Evolutionary conservation across 2,888 invertebrate species (phyloP).

Genomic region (Agrotis ipsilon): DNA sequence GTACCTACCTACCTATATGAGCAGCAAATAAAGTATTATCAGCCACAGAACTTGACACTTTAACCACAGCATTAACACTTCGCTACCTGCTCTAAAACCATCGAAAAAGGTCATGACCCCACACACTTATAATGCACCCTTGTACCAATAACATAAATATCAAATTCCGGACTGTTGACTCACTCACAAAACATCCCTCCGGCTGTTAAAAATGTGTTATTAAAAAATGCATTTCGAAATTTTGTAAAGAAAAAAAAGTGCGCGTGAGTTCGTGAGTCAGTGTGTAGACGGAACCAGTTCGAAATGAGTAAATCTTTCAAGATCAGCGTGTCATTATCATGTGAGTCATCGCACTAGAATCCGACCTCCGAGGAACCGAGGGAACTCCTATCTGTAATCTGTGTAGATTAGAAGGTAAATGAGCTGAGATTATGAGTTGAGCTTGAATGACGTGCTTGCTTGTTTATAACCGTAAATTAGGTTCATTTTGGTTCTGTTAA

Average conservation of each 20-base stretch:
- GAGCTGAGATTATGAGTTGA: conserved; percentile 33
- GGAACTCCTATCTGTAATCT: conserved; percentile 74
- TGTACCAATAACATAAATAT: conserved; percentile 57
- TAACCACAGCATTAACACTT: neutral
- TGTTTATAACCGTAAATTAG: conserved; percentile 6
- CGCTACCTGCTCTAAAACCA: conserved; percentile 23
- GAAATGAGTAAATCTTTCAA: conserved; percentile 70
- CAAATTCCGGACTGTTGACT: conserved; percentile 65
- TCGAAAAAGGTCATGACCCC: conserved; percentile 61
- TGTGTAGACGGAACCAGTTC: conserved; percentile 71
- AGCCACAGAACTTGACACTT: neutral
- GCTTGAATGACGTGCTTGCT: neutral
- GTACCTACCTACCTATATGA: too few species aligned
- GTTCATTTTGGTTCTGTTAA: neutral
- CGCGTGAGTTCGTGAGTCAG: conserved; percentile 75
- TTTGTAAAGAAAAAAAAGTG: conserved; percentile 63
- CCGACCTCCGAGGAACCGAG: conserved; percentile 77
- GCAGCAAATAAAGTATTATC: neutral
- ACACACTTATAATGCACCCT: conserved; percentile 56
- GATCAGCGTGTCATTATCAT: conserved; percentile 72
- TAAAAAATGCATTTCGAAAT: conserved; percentile 55
- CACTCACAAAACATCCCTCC: conserved; percentile 60
- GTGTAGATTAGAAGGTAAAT: conserved; percentile 59
- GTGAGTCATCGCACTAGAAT: conserved; percentile 78
- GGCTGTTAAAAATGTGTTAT: conserved; percentile 57